Percentiles rank a stretch among this genome's conserved stretches.
Conservation (phyloP, 2,888 invertebrate species). For the Protodeltote pygarga region DNA sequence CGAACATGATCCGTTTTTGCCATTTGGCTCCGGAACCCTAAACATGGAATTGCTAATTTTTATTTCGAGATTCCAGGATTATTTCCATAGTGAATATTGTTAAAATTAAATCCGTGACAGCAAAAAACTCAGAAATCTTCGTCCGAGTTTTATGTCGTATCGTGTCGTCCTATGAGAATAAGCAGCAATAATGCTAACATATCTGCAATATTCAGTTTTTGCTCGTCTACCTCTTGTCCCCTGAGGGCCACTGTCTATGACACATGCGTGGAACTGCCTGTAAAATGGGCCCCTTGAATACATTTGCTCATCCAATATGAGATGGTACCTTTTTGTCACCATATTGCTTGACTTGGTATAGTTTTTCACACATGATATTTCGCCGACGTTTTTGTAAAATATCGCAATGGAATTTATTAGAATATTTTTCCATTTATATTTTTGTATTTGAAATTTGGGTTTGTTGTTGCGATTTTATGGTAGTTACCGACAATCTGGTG, state of each 20-base stretch:
- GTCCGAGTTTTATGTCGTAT: slow-evolving; percentile 39
- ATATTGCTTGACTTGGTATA: slow-evolving; percentile 59
- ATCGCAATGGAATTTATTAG: slow-evolving; percentile 27
- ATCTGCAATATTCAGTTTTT: slow-evolving; percentile 86
- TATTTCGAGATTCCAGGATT: too few relatives aligned
- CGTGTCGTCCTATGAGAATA: slow-evolving; percentile 53
- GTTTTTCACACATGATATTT: slow-evolving; percentile 49
- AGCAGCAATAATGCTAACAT: slow-evolving; percentile 79
- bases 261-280: slow-evolving; percentile 78
- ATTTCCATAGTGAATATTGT: too few relatives aligned
- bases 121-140: too few relatives aligned
- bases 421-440: slow-evolving; percentile 21
- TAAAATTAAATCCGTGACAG: too few relatives aligned
- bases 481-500: neutral
- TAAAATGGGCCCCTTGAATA: slow-evolving; percentile 80
- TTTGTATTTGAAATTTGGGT: slow-evolving; percentile 5
- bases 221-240: slow-evolving; percentile 67
- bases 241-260: slow-evolving; percentile 79
- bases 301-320: slow-evolving; percentile 77
- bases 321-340: slow-evolving; percentile 80
- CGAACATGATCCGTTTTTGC: too few relatives aligned
- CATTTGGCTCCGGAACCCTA: too few relatives aligned
- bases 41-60: too few relatives aligned
- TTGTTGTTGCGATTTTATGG: slow-evolving; percentile 1
- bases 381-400: slow-evolving; percentile 21